phyloP scores from a whole-genome alignment of 2,113 vertebrate genomes.

The Oophaga pumilio region DNA sequence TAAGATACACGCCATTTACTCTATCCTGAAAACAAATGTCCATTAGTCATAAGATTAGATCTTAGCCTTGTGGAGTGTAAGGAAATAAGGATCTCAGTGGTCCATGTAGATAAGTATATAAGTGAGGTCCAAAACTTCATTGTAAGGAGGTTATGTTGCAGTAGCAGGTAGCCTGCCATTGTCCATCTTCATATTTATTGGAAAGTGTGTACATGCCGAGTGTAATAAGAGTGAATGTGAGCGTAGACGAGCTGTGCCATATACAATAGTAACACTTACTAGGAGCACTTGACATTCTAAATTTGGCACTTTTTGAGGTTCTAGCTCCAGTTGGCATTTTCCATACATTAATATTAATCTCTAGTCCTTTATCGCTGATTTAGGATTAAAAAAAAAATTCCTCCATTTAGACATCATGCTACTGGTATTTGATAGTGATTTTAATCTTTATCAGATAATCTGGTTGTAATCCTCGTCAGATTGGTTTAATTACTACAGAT shows the following conservation, averaged over 20 bases:
- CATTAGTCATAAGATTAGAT: too few relatives aligned
- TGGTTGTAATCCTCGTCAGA: neutral
- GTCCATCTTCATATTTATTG: neutral
- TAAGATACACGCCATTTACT: too few relatives aligned
- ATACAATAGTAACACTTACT: constrained; percentile 3
- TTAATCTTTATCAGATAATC: neutral
- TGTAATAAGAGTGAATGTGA: neutral
- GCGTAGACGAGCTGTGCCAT: neutral
- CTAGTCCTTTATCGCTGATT: neutral
- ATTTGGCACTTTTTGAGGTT: constrained; percentile 4
- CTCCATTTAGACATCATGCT: neutral
- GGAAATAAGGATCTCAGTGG: neutral
- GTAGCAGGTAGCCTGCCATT: neutral
- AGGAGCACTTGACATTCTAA: constrained; percentile 22
- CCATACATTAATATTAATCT: neutral
- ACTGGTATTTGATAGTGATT: neutral
- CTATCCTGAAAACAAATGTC: too few relatives aligned
- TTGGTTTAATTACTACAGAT: neutral
- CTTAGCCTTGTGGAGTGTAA: too few relatives aligned
- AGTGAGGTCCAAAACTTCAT: neutral
- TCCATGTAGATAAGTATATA: neutral
- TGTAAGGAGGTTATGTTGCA: neutral
- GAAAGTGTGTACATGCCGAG: neutral
- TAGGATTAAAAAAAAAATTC: neutral
- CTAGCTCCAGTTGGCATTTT: neutral